Evolutionary conservation across 2,888 invertebrate genomes (phyloP).

Genomic region (Cerastis rubricosa): DNA sequence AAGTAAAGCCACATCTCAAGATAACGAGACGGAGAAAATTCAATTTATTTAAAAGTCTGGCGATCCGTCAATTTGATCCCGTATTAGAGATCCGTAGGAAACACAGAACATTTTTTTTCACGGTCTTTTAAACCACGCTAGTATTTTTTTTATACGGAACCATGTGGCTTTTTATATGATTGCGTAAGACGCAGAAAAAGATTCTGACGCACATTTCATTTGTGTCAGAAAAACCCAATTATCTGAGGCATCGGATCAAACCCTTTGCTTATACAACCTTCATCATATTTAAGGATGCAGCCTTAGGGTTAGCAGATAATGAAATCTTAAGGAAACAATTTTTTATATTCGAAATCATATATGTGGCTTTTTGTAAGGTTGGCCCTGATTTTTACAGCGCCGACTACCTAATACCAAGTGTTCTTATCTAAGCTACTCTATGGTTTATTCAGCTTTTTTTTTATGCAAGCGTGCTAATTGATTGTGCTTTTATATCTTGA

Average conservation of each 20-base stretch:
- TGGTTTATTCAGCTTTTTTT: neutral
- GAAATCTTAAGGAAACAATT: neutral
- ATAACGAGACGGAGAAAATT: constrained; percentile 26
- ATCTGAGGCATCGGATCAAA: neutral
- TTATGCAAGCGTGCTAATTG: no score
- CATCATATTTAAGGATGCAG: neutral
- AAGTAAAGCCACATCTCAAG: constrained; percentile 8
- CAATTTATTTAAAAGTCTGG: constrained; percentile 43
- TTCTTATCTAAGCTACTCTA: neutral
- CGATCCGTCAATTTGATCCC: constrained; percentile 39
- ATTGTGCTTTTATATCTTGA: neutral
- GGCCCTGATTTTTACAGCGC: neutral
- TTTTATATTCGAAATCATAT: neutral
- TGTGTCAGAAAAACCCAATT: neutral
- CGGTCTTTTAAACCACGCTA: neutral
- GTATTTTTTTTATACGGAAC: neutral
- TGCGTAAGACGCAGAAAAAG: neutral
- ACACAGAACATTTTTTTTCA: neutral
- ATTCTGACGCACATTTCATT: constrained; percentile 1
- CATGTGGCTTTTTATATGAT: neutral
- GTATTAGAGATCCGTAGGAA: constrained; percentile 13
- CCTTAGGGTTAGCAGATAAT: no score
- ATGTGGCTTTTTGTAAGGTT: neutral
- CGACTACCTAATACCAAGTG: neutral
- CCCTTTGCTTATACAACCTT: neutral